Percentiles rank a stretch among this genome's conserved stretches.
Conservation (phyloP, 2,888 invertebrate species). For the Chrysolina oricalcia region DNA sequence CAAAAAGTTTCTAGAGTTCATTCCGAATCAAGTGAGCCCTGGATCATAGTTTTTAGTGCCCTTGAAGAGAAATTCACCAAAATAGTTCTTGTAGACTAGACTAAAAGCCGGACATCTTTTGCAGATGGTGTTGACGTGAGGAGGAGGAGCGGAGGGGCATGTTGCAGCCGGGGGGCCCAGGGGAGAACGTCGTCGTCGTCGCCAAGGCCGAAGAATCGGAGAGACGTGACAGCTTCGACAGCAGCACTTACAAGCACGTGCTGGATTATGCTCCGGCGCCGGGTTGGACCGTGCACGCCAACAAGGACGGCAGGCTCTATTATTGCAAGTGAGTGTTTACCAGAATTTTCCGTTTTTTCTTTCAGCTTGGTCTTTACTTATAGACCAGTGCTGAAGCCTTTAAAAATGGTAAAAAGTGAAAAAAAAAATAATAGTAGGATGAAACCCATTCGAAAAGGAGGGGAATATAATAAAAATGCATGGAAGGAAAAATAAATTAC, state of each 20-base stretch:
- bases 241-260: constrained; percentile 63
- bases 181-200: constrained; percentile 5
- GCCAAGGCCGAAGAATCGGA: background rate
- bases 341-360: background rate
- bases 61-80: too few species aligned
- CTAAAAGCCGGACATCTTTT: background rate
- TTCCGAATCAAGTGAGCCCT: too few species aligned
- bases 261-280: constrained; percentile 72
- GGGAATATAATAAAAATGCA: too few species aligned
- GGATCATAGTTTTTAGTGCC: too few species aligned
- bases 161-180: constrained; percentile 10
- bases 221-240: constrained; percentile 29
- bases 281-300: constrained; percentile 87
- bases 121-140: constrained; percentile 16
- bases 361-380: too few species aligned
- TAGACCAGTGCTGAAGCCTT: too few species aligned
- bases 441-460: too few species aligned
- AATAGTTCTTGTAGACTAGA: too few species aligned
- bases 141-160: background rate
- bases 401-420: too few species aligned
- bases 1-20: too few species aligned
- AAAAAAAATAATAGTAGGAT: too few species aligned
- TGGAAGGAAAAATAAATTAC: too few species aligned
- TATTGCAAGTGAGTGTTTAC: constrained; percentile 83
- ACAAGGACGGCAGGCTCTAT: constrained; percentile 86